phyloP scores from a whole-genome alignment of 2,113 vertebrate genomes.

The Nansenia antarctica region DNA sequence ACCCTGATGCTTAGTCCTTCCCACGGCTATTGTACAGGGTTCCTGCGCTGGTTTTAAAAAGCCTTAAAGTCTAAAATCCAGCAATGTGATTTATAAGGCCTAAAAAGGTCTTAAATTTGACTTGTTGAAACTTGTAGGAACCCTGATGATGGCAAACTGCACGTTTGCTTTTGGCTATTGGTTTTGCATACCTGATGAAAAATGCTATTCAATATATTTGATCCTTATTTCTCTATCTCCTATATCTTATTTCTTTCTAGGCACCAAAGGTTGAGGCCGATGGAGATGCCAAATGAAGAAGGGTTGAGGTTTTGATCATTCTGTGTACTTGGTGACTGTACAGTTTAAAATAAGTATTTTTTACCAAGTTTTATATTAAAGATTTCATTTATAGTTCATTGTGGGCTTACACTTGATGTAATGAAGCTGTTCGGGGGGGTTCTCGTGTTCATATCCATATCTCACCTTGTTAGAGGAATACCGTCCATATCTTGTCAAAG shows the following conservation, averaged over 20 bases:
- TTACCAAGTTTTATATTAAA: slow-evolving; percentile 87
- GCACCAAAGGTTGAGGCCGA: slow-evolving; percentile 94
- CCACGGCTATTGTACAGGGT: background rate
- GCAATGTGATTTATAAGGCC: no score
- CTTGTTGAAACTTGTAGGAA: no score
- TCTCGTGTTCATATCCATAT: slow-evolving; percentile 74
- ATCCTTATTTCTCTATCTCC: no score
- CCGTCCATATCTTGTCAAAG: slow-evolving; percentile 69
- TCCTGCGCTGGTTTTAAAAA: no score
- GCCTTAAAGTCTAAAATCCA: no score
- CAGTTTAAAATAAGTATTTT: slow-evolving; percentile 87
- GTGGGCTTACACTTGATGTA: slow-evolving; percentile 77
- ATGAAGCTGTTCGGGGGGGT: slow-evolving; percentile 60
- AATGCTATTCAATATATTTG: background rate
- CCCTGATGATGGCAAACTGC: no score
- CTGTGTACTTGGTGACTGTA: slow-evolving; percentile 93
- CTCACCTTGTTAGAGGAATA: slow-evolving; percentile 61
- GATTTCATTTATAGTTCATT: slow-evolving; percentile 80
- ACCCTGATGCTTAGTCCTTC: background rate
- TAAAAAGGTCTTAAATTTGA: no score
- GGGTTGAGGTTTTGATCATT: slow-evolving; percentile 87
- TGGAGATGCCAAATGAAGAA: slow-evolving; percentile 92
- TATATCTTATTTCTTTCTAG: slow-evolving; percentile 73
- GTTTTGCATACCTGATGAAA: background rate
- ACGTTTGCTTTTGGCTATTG: no score